Percentiles rank a stretch among this genome's conserved stretches.
These are phyloP conservation scores for Acrocephalus arundinaceus DNA, from an alignment of 2,113 vertebrate genomes.

Conservation along the genomic window DNA sequence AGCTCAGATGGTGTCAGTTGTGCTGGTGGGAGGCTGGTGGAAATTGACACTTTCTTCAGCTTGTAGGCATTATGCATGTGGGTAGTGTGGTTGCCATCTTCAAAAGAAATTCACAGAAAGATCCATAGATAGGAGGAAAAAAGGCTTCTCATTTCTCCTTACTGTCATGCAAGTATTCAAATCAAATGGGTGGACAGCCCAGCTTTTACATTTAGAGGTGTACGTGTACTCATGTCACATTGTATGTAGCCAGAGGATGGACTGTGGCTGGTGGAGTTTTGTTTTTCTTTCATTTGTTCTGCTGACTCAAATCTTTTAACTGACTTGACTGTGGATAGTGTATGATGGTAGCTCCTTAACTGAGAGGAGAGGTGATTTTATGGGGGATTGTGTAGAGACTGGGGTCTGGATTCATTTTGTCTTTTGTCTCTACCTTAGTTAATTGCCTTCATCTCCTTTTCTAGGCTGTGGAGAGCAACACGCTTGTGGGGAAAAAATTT, in stretches of 20 bases:
- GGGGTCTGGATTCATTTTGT: neutral
- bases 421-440: neutral
- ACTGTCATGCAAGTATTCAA: neutral
- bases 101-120: neutral
- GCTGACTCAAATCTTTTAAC: neutral
- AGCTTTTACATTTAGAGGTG: neutral
- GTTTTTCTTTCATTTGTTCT: neutral
- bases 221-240: accelerated
- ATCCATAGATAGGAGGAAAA: neutral
- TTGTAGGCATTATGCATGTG: neutral
- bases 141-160: neutral
- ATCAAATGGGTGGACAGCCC: neutral
- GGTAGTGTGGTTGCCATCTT: slow-evolving; percentile 20
- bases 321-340: neutral
- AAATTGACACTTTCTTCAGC: slow-evolving; percentile 10
- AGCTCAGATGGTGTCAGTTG: neutral
- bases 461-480: neutral
- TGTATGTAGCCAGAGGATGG: neutral
- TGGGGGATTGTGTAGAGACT: neutral
- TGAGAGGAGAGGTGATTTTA: neutral
- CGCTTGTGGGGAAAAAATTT: neutral
- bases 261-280: neutral
- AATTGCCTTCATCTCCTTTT: neutral
- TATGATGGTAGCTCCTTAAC: neutral
- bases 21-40: slow-evolving; percentile 17